Percentiles rank a stretch among this genome's conserved stretches.
Evolutionary conservation across 2,113 vertebrate genomes (phyloP).

Genomic region (Hipposideros armiger): DNA sequence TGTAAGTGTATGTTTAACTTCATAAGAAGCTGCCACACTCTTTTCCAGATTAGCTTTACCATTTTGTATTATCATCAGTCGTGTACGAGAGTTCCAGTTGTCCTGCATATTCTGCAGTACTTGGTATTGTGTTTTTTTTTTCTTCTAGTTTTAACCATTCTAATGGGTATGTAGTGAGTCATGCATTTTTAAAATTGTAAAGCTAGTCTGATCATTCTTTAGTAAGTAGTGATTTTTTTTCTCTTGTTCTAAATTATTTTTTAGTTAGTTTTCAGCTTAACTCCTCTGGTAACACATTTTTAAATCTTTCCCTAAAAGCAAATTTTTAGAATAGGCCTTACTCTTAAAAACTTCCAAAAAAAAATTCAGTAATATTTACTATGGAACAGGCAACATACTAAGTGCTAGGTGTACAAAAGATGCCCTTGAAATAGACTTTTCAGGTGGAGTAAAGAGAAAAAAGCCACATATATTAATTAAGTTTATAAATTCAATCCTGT

Average conservation of each 20-base stretch:
- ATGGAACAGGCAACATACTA: background rate
- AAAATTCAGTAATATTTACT: conserved; percentile 3
- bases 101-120: background rate
- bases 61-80: background rate
- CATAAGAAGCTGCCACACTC: background rate
- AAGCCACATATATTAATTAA: background rate
- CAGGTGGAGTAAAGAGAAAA: conserved; percentile 14
- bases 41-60: background rate
- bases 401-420: background rate
- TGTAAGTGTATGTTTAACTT: background rate
- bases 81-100: background rate
- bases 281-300: conserved; percentile 9
- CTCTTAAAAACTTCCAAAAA: background rate
- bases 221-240: background rate
- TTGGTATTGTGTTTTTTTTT: background rate
- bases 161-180: background rate
- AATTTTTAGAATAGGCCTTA: conserved; percentile 5
- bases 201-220: conserved; percentile 31
- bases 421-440: background rate
- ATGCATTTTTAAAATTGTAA: background rate
- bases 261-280: background rate
- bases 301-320: background rate
- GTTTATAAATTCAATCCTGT: background rate
- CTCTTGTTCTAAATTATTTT: conserved; percentile 31
- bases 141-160: background rate